A percentile compares a stretch with the other conserved stretches of the same genome.
Evolutionary conservation across 37 sponge, comb jelly and placozoan genomes (phyloP).

Genomic region (Halisarca cf. caerulea): DNA sequence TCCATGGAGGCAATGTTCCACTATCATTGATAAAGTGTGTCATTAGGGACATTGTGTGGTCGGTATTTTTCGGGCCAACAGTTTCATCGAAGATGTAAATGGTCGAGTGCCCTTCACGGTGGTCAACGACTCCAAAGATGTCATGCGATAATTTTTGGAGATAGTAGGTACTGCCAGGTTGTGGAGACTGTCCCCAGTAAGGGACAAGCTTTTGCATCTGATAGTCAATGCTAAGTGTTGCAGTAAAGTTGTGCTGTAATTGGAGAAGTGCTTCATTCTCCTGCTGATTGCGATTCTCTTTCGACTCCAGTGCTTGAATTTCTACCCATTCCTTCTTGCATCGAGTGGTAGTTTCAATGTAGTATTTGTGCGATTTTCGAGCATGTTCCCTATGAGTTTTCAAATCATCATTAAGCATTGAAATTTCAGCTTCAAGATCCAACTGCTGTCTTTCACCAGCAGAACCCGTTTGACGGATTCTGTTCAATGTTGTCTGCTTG

Average conservation of each 20-base stretch:
- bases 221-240: slow-evolving; percentile 48
- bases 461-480: slow-evolving; percentile 33
- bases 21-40: background rate
- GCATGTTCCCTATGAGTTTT: slow-evolving; percentile 27
- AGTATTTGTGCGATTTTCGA: slow-evolving; percentile 27
- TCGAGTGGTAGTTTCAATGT: slow-evolving; percentile 9
- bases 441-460: slow-evolving; percentile 5
- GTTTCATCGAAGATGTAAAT: background rate
- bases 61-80: slow-evolving; percentile 37
- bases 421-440: slow-evolving; percentile 9
- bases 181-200: slow-evolving; percentile 30
- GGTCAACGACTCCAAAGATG: background rate
- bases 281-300: no score
- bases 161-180: slow-evolving; percentile 35
- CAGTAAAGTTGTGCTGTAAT: no score
- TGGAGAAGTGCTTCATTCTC: no score
- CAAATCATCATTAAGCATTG: slow-evolving; percentile 18
- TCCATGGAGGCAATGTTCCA: slow-evolving; percentile 7
- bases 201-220: slow-evolving; percentile 40
- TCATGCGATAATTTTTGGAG: slow-evolving; percentile 3
- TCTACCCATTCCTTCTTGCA: no score
- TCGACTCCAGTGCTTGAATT: no score
- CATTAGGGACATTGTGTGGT: slow-evolving; percentile 43
- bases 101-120: background rate
- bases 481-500: slow-evolving; percentile 51